Evolutionary conservation across 1,140 invertebrate species (phyloP), one percentile per base, ranked within the genome.

Genomic region (Nautilus pompilius): DNA sequence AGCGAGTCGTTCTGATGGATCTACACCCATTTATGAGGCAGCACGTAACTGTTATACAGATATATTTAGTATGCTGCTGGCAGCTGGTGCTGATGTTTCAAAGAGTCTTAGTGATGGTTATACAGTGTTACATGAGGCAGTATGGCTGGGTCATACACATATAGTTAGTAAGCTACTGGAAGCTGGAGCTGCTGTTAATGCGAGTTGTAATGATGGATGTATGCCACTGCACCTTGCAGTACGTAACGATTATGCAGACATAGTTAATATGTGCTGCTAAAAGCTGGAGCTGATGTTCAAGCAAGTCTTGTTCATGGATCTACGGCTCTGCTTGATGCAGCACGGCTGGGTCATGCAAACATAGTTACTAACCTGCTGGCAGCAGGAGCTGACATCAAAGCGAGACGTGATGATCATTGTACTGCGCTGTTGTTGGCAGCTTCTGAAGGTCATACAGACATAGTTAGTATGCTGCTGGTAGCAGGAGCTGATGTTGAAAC

Each of bases 61-160:
- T 3, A 66, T 74, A 2, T 75, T 71, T 60, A 51, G 64, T 29
- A n/a, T 69, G 2, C 51, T 79, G 10, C 48, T 77, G 6, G 26
- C 60, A 3, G 56, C 69, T 60, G 73, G 71, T 17, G 77, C 70
- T 8, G 65, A 74, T 45, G 57, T 75, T 8, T 71, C 75, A 33
- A 17, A 45, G 2, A 58, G 36, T 5, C 74, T 77, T 65, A 36
- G 63, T 5, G 76, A 77, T 61, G 75, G 73, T n/a, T 79, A 76
- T 76, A 74, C 73, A 10, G 56, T 73, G 6, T 60, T 78, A 24
- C 77, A 79, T 53, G 73, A 71, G n/a, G 75, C 77, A 28, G 73
- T 70, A 20, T 76, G 73, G 28, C 77, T 76, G 61, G 75, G 76
- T 3, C 69, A 79, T 56, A 46, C 49, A 17, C 49, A 68, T n/a